Evolutionary conservation across 2,113 vertebrate species (phyloP).

Genomic region (Cinclus mexicanus): DNA sequence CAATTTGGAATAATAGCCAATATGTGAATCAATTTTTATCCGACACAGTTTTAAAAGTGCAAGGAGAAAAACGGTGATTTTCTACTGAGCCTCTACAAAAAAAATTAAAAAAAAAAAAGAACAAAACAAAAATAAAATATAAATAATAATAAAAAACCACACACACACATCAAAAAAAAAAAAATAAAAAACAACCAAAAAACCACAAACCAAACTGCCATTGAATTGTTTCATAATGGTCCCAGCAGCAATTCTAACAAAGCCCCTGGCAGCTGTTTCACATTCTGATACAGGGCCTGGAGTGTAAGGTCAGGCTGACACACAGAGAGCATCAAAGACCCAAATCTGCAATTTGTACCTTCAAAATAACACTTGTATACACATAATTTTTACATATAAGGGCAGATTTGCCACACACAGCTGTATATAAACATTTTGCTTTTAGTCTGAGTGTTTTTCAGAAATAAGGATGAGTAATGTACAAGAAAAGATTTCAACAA

Average conservation of each 20-base stretch:
- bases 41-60: background rate
- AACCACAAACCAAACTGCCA: background rate
- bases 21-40: background rate
- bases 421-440: background rate
- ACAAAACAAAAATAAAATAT: background rate
- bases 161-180: too few relatives aligned
- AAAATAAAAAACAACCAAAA: background rate
- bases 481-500: background rate
- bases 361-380: background rate
- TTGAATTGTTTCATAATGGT: background rate
- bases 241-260: background rate
- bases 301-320: background rate
- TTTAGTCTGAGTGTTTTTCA: background rate
- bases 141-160: too few relatives aligned
- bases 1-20: background rate
- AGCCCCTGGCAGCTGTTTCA: background rate
- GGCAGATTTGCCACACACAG: background rate
- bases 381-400: background rate
- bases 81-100: background rate
- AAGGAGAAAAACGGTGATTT: background rate
- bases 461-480: slow-evolving; percentile 15
- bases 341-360: background rate
- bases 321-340: background rate
- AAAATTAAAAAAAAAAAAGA: background rate
- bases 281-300: background rate